These are phyloP conservation scores for Ichneumon xanthorius DNA, from an alignment of 2,888 invertebrate species.

Conservation along the genomic window DNA sequence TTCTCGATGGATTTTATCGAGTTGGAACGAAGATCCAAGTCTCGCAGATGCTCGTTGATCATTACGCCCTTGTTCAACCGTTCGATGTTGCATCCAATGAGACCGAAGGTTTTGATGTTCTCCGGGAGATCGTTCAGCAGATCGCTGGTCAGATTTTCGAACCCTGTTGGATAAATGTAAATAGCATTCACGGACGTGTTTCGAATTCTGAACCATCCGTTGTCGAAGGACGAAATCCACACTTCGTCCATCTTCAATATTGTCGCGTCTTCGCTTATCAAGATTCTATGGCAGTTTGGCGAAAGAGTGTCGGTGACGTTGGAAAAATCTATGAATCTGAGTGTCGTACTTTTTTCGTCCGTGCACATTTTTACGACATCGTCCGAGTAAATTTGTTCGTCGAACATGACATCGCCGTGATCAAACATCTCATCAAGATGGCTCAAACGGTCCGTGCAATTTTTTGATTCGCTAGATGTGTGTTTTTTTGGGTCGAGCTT, in stretches of 20 bases:
- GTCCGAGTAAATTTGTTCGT: too few relatives aligned
- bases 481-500: not conserved
- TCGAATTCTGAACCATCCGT: slow-evolving; percentile 74
- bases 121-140: slow-evolving; percentile 75
- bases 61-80: not conserved
- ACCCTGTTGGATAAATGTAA: slow-evolving; percentile 70
- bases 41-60: not conserved
- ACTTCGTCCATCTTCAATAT: slow-evolving; percentile 57
- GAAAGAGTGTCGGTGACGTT: slow-evolving; percentile 8
- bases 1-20: not conserved
- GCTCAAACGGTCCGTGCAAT: slow-evolving; percentile 55
- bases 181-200: slow-evolving; percentile 66
- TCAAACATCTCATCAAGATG: slow-evolving; percentile 59
- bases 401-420: not conserved
- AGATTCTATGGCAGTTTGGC: slow-evolving; percentile 65
- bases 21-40: not conserved
- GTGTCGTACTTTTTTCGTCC: slow-evolving; percentile 35
- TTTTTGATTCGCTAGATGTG: too few relatives aligned
- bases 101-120: slow-evolving; percentile 68
- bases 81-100: slow-evolving; percentile 4
- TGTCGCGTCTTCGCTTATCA: slow-evolving; percentile 52
- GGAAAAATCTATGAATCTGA: slow-evolving; percentile 25
- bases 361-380: slow-evolving; percentile 72
- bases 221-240: slow-evolving; percentile 65
- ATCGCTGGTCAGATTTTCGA: slow-evolving; percentile 68